phyloP scores from a whole-genome alignment of 2,888 invertebrate genomes.

The Tromatobia lineatoria region DNA sequence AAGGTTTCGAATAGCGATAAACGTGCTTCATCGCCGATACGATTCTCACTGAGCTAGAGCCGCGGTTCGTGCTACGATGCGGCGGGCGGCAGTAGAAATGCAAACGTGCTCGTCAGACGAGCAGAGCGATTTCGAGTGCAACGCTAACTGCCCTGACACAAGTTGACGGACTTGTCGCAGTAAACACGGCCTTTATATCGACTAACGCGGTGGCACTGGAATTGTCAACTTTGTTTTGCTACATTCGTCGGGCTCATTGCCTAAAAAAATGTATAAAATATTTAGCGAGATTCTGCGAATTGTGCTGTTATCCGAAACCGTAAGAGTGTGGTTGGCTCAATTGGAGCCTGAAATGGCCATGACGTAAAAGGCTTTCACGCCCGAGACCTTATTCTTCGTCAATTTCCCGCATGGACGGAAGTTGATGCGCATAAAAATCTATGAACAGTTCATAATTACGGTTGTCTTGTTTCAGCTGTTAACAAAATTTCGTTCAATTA shows the following conservation, averaged over 20 bases:
- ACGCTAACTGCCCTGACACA: background rate
- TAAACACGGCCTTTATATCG: background rate
- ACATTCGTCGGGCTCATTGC: background rate
- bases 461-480: background rate
- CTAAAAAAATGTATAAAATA: background rate
- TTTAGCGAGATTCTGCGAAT: too few relatives aligned
- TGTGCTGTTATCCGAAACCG: too few relatives aligned
- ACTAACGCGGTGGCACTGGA: background rate
- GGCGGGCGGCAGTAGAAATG: constrained; percentile 20
- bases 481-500: constrained; percentile 29
- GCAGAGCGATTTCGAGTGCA: background rate
- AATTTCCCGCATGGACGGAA: too few relatives aligned
- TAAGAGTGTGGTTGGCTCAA: too few relatives aligned
- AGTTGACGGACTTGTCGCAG: background rate
- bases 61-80: background rate
- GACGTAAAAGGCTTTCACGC: too few relatives aligned
- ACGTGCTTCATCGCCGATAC: background rate
- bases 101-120: background rate
- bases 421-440: too few relatives aligned
- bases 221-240: background rate
- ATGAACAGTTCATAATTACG: too few relatives aligned
- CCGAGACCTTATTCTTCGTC: too few relatives aligned
- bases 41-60: background rate
- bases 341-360: too few relatives aligned
- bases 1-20: background rate